A percentile compares a stretch with the other conserved stretches of the same genome.
These are phyloP conservation scores for Ichneumoninae sp. DNA, from an alignment of 2,888 invertebrate species.

Conservation along the genomic window DNA sequence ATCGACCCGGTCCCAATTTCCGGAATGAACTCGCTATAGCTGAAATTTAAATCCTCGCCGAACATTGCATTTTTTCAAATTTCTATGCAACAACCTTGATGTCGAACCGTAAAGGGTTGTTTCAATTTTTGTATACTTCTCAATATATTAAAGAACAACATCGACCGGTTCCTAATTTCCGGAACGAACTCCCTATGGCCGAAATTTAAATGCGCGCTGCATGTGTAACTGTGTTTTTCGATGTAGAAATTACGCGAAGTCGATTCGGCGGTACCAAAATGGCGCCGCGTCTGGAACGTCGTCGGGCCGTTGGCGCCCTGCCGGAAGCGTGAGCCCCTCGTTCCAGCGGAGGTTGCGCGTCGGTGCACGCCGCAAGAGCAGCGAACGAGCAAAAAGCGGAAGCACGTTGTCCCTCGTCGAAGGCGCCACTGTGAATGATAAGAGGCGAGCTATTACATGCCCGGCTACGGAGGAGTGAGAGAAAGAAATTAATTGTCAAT, in stretches of 20 bases:
- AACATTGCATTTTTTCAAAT: too few relatives aligned
- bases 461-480: slow-evolving; percentile 1
- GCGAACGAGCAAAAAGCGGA: slow-evolving; percentile 55
- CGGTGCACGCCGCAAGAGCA: slow-evolving; percentile 30
- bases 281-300: slow-evolving; percentile 16
- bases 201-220: too few relatives aligned
- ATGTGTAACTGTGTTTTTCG: neutral
- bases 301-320: neutral
- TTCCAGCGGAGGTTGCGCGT: slow-evolving; percentile 45
- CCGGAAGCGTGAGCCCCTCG: slow-evolving; percentile 38
- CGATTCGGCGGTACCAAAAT: slow-evolving; percentile 14
- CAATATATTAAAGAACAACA: too few relatives aligned
- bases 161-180: too few relatives aligned
- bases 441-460: slow-evolving; percentile 28
- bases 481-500: slow-evolving; percentile 51
- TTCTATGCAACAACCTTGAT: too few relatives aligned
- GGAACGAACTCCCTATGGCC: too few relatives aligned
- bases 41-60: too few relatives aligned
- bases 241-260: neutral
- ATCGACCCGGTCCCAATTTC: too few relatives aligned
- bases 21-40: too few relatives aligned
- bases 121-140: too few relatives aligned
- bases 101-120: too few relatives aligned
- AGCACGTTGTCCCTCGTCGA: slow-evolving; percentile 39
- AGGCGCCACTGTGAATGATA: slow-evolving; percentile 58